Evolutionary conservation across 2,113 vertebrate genomes (phyloP).

Genomic region (Zosterops hypoxanthus): DNA sequence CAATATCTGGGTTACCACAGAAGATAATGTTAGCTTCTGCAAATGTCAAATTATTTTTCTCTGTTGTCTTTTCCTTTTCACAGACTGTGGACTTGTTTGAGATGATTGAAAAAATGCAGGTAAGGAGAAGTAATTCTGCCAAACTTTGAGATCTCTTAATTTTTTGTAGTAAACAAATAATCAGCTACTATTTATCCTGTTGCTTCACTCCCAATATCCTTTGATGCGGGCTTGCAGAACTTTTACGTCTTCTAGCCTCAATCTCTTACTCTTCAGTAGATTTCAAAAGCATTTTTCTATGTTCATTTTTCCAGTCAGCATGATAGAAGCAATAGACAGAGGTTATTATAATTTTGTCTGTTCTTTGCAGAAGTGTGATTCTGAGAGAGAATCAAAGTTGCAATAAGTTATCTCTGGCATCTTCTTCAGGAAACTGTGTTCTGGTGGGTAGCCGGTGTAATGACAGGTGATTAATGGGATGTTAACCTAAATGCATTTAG

Average conservation of each 20-base stretch:
- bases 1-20: not conserved
- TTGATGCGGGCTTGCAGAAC: not conserved
- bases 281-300: not conserved
- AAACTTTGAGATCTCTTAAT: not conserved
- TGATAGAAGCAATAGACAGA: not conserved
- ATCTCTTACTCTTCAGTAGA: not conserved
- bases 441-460: not conserved
- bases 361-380: not conserved
- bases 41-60: not conserved
- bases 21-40: not conserved
- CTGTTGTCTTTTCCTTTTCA: conserved; percentile 2
- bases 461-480: not conserved
- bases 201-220: not conserved
- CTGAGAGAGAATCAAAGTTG: not conserved
- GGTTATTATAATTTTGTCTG: not conserved
- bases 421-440: not conserved
- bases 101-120: conserved; percentile 86
- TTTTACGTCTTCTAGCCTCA: not conserved
- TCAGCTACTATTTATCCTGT: not conserved
- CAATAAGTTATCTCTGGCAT: not conserved
- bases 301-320: not conserved
- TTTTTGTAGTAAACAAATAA: not conserved
- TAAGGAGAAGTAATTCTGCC: conserved; percentile 51
- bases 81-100: conserved; percentile 90
- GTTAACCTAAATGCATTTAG: not conserved